phyloP scores from a whole-genome alignment of 2,113 vertebrate species.

The Trichechus manatus region DNA sequence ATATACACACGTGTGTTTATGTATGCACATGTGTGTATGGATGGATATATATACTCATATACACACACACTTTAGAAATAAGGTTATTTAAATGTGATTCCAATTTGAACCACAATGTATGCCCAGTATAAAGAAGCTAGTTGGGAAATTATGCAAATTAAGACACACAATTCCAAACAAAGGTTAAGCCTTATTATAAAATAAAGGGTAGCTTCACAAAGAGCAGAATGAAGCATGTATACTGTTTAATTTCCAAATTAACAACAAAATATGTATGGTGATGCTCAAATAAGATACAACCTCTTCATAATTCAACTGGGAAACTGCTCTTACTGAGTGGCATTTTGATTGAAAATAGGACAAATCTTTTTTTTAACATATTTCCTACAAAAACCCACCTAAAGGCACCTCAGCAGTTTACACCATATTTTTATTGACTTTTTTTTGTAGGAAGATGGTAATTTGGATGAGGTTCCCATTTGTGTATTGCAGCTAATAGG shows the following conservation, averaged over 20 bases:
- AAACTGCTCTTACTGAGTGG: background rate
- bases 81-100: constrained; percentile 49
- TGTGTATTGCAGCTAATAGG: background rate
- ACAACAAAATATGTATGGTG: background rate
- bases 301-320: background rate
- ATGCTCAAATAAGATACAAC: background rate
- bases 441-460: background rate
- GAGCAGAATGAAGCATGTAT: background rate
- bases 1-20: too few species aligned
- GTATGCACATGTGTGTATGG: too few species aligned
- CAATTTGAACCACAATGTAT: constrained; percentile 32
- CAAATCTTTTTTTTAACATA: background rate
- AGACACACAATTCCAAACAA: constrained; percentile 17
- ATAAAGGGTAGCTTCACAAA: background rate
- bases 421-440: background rate
- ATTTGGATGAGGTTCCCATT: background rate
- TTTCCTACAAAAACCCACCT: constrained; percentile 32
- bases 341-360: background rate
- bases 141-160: constrained; percentile 57
- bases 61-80: background rate
- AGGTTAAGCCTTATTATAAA: background rate
- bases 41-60: too few species aligned
- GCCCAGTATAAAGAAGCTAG: background rate
- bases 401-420: background rate
- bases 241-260: constrained; percentile 21